phyloP scores from a whole-genome alignment of 2,113 vertebrate genomes.

The Halcyon senegalensis region DNA sequence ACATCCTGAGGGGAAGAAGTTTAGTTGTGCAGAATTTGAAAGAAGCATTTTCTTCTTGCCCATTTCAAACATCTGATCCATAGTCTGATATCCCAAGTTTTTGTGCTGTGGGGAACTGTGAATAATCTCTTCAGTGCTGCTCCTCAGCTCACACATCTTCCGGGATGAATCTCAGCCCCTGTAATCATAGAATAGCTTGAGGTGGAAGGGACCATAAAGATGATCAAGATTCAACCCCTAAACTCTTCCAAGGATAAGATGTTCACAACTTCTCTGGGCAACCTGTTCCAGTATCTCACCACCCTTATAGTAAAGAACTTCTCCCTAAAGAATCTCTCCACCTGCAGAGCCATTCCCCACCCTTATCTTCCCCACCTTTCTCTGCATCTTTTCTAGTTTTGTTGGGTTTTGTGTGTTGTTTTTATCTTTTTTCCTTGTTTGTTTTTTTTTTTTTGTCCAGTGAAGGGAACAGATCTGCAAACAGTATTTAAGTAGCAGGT shows the following conservation, averaged over 20 bases:
- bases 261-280: too few relatives aligned
- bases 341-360: background rate
- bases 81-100: background rate
- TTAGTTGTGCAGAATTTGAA: background rate
- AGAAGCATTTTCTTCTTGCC: background rate
- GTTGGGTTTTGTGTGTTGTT: background rate
- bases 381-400: background rate
- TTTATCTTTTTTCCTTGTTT: background rate
- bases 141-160: background rate
- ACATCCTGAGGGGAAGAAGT: rapidly evolving
- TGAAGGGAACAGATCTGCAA: slow-evolving; percentile 10
- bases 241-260: too few relatives aligned
- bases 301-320: too few relatives aligned
- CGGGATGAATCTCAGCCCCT: background rate
- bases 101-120: background rate
- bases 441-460: background rate
- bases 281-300: too few relatives aligned
- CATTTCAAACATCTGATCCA: rapidly evolving
- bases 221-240: too few relatives aligned
- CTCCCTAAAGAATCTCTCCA: background rate
- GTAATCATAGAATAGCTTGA: background rate
- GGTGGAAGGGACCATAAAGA: too few relatives aligned
- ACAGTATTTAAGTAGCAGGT: slow-evolving; percentile 30
- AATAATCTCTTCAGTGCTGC: background rate
- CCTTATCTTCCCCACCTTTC: background rate